These are phyloP conservation scores for Leptogaster cylindrica DNA, from an alignment of 2,888 invertebrate species.

Conservation along the genomic window DNA sequence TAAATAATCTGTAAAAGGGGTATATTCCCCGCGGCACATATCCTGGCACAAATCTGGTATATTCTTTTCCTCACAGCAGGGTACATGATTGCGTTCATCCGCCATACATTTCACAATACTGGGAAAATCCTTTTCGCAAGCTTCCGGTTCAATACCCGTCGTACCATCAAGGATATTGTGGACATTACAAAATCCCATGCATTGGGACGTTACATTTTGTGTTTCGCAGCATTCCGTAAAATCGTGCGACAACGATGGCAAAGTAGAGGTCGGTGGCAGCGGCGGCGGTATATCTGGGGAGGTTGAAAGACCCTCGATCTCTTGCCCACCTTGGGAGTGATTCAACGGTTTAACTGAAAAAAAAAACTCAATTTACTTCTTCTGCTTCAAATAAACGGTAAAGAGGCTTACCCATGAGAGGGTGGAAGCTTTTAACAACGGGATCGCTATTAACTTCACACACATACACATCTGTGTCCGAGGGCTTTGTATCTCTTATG, in stretches of 20 bases:
- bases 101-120: slow-evolving; percentile 79
- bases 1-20: slow-evolving; percentile 81
- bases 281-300: slow-evolving; percentile 6
- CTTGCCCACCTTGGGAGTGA: neutral
- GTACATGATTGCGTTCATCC: slow-evolving; percentile 84
- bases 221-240: slow-evolving; percentile 80
- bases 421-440: slow-evolving; percentile 78
- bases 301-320: neutral
- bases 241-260: slow-evolving; percentile 69
- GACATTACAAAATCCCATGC: slow-evolving; percentile 83
- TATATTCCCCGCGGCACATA: slow-evolving; percentile 84
- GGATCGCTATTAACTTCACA: slow-evolving; percentile 85
- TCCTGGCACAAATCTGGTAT: slow-evolving; percentile 87
- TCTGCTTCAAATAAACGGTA: neutral
- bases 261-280: slow-evolving; percentile 41
- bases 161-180: slow-evolving; percentile 77
- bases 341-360: slow-evolving; percentile 25
- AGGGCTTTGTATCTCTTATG: slow-evolving; percentile 71
- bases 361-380: neutral
- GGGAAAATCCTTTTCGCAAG: slow-evolving; percentile 81
- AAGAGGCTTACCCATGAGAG: slow-evolving; percentile 70
- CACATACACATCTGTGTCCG: slow-evolving; percentile 79
- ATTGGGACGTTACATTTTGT: slow-evolving; percentile 73
- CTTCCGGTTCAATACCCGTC: slow-evolving; percentile 80
- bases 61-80: slow-evolving; percentile 80